phyloP scores from a whole-genome alignment of 2,888 invertebrate species.

The Odontomyia ornata region DNA sequence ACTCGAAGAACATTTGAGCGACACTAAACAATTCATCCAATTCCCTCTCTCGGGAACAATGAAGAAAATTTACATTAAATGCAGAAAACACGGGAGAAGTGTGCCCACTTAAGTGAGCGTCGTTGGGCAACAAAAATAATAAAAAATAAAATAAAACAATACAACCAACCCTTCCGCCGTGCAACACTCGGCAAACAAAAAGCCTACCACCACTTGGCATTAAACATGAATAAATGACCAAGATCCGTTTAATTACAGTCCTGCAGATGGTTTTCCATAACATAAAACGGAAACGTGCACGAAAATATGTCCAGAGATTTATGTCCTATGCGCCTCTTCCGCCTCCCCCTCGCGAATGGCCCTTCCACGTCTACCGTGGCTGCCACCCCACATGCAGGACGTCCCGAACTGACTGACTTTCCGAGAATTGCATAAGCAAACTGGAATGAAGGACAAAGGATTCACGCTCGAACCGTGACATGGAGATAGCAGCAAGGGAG shows the following conservation, averaged over 20 bases:
- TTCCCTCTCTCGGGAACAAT: background rate
- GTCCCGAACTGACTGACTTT: background rate
- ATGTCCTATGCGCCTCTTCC: background rate
- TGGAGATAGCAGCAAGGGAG: too few species aligned
- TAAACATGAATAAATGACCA: conserved; percentile 11
- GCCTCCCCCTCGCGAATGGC: too few species aligned
- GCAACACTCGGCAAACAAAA: too few species aligned
- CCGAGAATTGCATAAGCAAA: background rate
- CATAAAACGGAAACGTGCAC: background rate
- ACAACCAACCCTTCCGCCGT: too few species aligned
- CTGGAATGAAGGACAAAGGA: conserved; percentile 3
- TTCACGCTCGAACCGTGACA: background rate
- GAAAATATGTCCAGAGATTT: conserved; percentile 7
- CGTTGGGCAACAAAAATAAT: background rate
- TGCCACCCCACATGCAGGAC: too few species aligned
- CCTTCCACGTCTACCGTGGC: too few species aligned
- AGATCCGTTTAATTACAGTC: conserved; percentile 11
- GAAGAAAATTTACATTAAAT: background rate
- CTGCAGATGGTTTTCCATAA: conserved; percentile 3
- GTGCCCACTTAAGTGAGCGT: background rate
- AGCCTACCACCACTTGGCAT: background rate
- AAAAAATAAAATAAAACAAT: too few species aligned
- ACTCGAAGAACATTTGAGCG: too few species aligned
- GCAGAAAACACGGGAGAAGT: background rate
- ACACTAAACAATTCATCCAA: too few species aligned